A percentile compares a stretch with the other conserved stretches of the same genome.
These are phyloP conservation scores for Pterobdella sp. DNA, from an alignment of 2,888 invertebrate species.

Conservation along the genomic window DNA sequence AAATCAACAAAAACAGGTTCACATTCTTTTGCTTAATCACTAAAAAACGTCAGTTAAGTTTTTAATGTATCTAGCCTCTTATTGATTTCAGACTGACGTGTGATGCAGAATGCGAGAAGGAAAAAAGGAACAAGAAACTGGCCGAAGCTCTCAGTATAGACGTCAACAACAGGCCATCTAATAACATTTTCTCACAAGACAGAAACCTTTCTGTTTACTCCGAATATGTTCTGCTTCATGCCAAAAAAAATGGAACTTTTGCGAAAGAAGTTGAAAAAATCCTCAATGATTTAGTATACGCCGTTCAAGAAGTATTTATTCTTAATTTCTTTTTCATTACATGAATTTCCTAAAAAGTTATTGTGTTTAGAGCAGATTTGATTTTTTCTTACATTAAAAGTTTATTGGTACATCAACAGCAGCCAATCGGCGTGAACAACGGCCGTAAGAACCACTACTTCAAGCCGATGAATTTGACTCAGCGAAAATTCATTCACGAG, in stretches of 20 bases:
- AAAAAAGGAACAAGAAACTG: constrained; percentile 77
- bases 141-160: constrained; percentile 85
- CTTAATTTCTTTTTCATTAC: constrained; percentile 2
- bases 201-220: constrained; percentile 75
- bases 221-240: constrained; percentile 73
- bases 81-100: constrained; percentile 58
- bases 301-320: constrained; percentile 68
- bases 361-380: background rate
- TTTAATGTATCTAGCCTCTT: constrained; percentile 60
- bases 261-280: constrained; percentile 74
- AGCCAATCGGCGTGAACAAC: constrained; percentile 14
- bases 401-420: background rate
- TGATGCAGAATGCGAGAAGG: constrained; percentile 77
- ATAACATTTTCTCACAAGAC: constrained; percentile 62
- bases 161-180: constrained; percentile 56
- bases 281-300: constrained; percentile 73
- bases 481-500: constrained; percentile 84
- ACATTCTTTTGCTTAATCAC: background rate
- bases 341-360: background rate
- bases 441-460: constrained; percentile 65
- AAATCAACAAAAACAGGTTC: background rate
- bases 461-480: constrained; percentile 84
- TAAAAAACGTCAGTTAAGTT: background rate
- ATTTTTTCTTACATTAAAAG: background rate
- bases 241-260: constrained; percentile 67